Evolutionary conservation across 2,113 vertebrate genomes (phyloP), one percentile per base, ranked within the genome.

Genomic region (Anas platyrhynchos): DNA sequence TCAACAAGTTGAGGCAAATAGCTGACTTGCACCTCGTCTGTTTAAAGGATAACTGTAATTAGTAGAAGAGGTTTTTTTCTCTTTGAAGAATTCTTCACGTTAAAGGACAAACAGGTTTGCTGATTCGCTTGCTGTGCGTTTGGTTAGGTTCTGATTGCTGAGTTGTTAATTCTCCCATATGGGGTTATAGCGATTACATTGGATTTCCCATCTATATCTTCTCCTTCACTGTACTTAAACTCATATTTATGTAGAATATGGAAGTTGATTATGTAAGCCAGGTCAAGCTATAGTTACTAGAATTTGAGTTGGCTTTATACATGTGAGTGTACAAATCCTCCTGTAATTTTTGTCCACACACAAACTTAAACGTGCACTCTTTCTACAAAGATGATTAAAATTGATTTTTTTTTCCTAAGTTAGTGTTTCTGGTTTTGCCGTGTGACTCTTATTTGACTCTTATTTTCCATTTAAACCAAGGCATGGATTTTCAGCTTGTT

Each of bases 401-500:
- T 48, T 2, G 8, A 16, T 65, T 32, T 55, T 2, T 32, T 55
- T 2, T 31, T 75, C 1, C 1, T 34, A 21, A 54, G 23, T 11
- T 85, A 5, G 44, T 8, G 20, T 66, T 48, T 83, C 77, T 7
- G 17, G 62, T 44, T 83, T 80, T 88, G 2, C 86, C 81, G 7
- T 21, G 5, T 72, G 15, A 2, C n/a, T 86, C 7, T 67, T 41
- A 48, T 21, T 48, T 21, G 20, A 48, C 46, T 21, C 20, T 59
- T 1, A 29, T 71, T 95, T 92, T 27, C 41, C 6, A 8, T 75
- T 82, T 46, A 20, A 78, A 44, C 66, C 38, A 8, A 41, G 7
- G 25, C 41, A 17, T 9, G 7, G 54, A 16, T 87, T 82, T 69
- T 31, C 2, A 0, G 0, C 21, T 84, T 48, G 11, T 52, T 79